phyloP scores from a whole-genome alignment of 2,888 invertebrate genomes.

The Eueremaeus valkanovi region DNA sequence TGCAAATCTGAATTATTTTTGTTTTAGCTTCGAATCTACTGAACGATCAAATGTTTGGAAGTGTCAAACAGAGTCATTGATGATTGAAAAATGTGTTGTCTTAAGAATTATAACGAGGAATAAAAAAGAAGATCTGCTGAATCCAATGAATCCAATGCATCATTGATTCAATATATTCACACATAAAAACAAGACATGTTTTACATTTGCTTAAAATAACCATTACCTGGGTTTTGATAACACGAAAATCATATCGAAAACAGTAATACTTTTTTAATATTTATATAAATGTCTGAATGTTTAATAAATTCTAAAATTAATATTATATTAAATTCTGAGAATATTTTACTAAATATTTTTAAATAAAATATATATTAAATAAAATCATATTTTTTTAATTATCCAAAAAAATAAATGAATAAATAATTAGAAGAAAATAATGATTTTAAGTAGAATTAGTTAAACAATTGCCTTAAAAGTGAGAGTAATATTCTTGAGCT shows the following conservation, averaged over 20 bases:
- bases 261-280: too few relatives aligned
- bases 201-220: constrained; percentile 12
- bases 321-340: too few relatives aligned
- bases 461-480: background rate
- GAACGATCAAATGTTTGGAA: background rate
- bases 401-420: too few relatives aligned
- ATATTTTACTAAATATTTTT: too few relatives aligned
- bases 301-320: too few relatives aligned
- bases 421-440: background rate
- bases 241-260: background rate
- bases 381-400: too few relatives aligned
- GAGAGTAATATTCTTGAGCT: background rate
- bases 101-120: background rate
- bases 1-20: background rate
- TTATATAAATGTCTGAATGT: too few relatives aligned
- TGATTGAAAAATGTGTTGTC: background rate
- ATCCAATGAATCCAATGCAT: background rate
- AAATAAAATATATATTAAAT: too few relatives aligned
- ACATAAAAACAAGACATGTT: background rate
- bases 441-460: background rate
- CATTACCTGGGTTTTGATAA: constrained; percentile 1
- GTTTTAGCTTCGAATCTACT: background rate
- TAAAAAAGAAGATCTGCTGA: background rate
- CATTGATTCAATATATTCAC: background rate
- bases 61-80: background rate